These are phyloP conservation scores for Meriones psammophilus DNA, from an alignment of 2,797 vertebrate genomes.

Conservation along the genomic window DNA sequence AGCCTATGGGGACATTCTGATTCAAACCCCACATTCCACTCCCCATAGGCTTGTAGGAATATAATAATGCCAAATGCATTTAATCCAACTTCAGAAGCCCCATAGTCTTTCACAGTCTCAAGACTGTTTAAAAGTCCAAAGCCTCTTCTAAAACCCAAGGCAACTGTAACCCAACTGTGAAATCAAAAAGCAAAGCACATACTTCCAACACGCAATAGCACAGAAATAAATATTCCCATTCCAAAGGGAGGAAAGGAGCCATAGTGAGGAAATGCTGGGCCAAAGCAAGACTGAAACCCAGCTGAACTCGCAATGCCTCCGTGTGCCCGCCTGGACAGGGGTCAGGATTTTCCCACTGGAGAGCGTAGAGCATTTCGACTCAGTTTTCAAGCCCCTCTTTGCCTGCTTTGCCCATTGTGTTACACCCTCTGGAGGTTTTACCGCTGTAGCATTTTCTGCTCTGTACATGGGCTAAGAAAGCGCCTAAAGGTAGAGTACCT, in stretches of 20 bases:
- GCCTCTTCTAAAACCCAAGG: not conserved
- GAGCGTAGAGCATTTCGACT: not conserved
- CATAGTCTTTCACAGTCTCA: not conserved
- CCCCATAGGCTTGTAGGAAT: not conserved
- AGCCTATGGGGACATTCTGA: not conserved
- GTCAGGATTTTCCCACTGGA: not conserved
- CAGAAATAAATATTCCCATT: not conserved
- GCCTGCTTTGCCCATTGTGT: not conserved
- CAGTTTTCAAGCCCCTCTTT: not conserved
- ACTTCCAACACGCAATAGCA: not conserved
- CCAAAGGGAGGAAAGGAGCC: not conserved
- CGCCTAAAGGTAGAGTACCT: not conserved
- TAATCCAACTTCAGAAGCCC: not conserved
- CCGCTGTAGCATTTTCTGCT: slow-evolving; percentile 18
- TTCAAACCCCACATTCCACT: not conserved
- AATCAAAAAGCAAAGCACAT: not conserved
- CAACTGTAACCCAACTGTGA: not conserved
- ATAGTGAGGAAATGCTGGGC: not conserved
- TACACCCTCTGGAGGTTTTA: not conserved
- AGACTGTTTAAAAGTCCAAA: not conserved
- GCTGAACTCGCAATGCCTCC: not conserved
- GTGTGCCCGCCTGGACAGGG: not conserved
- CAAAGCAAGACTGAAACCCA: not conserved
- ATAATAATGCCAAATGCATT: not conserved
- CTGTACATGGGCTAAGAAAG: not conserved